Base-by-base conservation (phyloP, 35 echinoderm and acorn worm genomes). In the Apostichopus parvimensis region DNA sequence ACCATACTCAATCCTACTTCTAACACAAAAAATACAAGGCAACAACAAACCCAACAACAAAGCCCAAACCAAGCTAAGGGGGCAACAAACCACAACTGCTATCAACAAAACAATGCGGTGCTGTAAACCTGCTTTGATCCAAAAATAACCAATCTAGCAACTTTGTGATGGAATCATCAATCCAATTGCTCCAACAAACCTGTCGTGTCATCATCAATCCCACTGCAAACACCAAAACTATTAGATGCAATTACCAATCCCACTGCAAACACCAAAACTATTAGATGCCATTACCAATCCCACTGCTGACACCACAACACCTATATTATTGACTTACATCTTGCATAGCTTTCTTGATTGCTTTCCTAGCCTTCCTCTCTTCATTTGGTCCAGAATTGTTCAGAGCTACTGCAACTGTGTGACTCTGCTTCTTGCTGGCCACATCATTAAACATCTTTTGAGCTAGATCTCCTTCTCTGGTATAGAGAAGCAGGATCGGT, bases 401-500 rank as follows among this genome's bases (percentile, higher is more conserved):
- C 85, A 98, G 75, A 0, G 80, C 26, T 4, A 98, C 88, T 18
- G 93, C 91, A 5, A 84, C 56, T 10, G 78, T 92, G 12, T 79
- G 64, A 9, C 22, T 82, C 91, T 98, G 97, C 73, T 94, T 98
- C 93, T 98, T 98, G 59, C 71, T 73, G 52, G 97, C 92, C 20
- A 93, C 83, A 59, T 98, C 97, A 54, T 80, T 84, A 86, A 98
- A 98, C 79, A 98, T 94, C 86, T 81, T 95, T 53, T 90, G 53
- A 25, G 97, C 97, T 57, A 98, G 45, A 58, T 98, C 87, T 6
- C 94, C 97, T 70, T 98, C 97, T n/a, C 58, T 79, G 62, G 93
- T 95, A 61, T 96, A 98, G 70, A 98, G 83, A 14, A 98, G 91
- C 5, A 98, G 91, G 72, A 98, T 94, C 4, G 97, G 97, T 25